A percentile compares a stretch with the other conserved stretches of the same genome.
phyloP scores from a whole-genome alignment of 2,113 vertebrate species.

The Apodemus sylvaticus region DNA sequence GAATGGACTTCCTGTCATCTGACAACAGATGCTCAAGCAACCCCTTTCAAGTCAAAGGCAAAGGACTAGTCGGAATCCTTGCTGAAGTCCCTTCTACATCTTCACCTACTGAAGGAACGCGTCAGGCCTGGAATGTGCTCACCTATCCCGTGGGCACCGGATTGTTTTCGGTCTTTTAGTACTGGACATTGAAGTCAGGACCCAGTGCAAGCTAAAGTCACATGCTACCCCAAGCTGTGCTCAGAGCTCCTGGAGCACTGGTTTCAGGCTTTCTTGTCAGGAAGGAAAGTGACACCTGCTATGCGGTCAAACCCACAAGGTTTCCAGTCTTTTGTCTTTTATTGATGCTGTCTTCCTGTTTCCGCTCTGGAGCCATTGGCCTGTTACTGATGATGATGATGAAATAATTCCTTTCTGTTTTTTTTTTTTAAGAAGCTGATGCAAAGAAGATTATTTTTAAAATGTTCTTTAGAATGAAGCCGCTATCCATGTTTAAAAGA shows the following conservation, averaged over 20 bases:
- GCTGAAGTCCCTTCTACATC: slow-evolving; percentile 13
- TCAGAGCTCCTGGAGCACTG: slow-evolving; percentile 15
- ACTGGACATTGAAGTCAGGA: neutral
- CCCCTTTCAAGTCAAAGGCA: slow-evolving; percentile 30
- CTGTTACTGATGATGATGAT: neutral
- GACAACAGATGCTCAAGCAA: slow-evolving; percentile 23
- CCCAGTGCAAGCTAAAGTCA: neutral
- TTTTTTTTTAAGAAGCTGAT: neutral
- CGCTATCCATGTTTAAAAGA: neutral
- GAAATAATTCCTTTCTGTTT: slow-evolving; percentile 27
- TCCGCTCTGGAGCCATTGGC: neutral
- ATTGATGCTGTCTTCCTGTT: neutral
- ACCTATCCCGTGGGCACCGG: neutral
- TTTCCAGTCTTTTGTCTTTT: slow-evolving; percentile 1
- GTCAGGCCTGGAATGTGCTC: slow-evolving; percentile 59
- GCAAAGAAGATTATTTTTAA: slow-evolving; percentile 21
- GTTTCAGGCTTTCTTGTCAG: slow-evolving; percentile 53
- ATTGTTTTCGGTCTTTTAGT: neutral
- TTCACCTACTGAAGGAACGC: slow-evolving; percentile 61
- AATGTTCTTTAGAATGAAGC: neutral
- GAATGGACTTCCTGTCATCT: neutral
- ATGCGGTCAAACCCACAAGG: neutral
- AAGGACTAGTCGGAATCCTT: slow-evolving; percentile 1
- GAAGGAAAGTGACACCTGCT: slow-evolving; percentile 34
- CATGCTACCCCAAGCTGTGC: neutral